Percentiles rank a stretch among this genome's conserved stretches.
These are phyloP conservation scores for Octomys mimax DNA, from an alignment of 2,797 vertebrate genomes.

Conservation along the genomic window DNA sequence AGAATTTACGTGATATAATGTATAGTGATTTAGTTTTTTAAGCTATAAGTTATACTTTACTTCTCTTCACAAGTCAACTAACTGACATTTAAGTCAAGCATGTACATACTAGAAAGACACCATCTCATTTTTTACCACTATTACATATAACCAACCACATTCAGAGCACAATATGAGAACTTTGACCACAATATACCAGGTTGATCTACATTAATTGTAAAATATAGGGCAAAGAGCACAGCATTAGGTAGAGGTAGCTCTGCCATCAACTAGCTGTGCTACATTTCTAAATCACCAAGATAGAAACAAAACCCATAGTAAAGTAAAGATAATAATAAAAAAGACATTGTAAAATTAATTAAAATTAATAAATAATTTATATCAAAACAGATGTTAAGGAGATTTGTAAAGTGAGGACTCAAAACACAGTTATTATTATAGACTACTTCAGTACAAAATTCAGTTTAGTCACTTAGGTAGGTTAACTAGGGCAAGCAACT, in stretches of 20 bases:
- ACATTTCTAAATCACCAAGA: neutral
- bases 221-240: neutral
- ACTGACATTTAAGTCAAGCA: neutral
- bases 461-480: neutral
- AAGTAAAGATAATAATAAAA: neutral
- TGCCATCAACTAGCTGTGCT: neutral
- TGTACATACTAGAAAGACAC: neutral
- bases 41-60: neutral
- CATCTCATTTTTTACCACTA: neutral
- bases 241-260: neutral
- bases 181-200: neutral
- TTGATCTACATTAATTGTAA: neutral
- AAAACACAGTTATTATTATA: neutral
- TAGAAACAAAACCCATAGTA: neutral
- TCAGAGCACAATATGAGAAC: neutral
- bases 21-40: neutral
- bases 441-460: neutral
- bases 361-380: neutral
- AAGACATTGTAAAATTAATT: neutral
- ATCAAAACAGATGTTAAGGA: neutral
- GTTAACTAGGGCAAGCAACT: neutral
- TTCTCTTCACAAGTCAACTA: neutral
- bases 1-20: slow-evolving; percentile 11
- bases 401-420: neutral
- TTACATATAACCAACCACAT: neutral